Evolutionary conservation across 2,113 vertebrate species (phyloP).

Genomic region (Tachuris rubrigastra): DNA sequence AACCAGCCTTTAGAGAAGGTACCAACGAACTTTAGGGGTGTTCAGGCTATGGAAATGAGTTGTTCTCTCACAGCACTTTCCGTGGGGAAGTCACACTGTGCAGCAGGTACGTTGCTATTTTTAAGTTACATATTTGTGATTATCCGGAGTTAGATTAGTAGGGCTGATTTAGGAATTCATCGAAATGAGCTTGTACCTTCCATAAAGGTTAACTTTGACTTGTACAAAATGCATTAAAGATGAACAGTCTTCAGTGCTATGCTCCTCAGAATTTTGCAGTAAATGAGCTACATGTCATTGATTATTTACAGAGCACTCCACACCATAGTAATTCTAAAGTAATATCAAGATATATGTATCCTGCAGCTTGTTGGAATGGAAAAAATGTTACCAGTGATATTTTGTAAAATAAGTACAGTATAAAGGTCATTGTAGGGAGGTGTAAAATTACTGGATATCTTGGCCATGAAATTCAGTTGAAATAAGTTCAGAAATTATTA

Average conservation of each 20-base stretch:
- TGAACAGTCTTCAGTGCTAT: constrained; percentile 30
- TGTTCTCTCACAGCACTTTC: neutral
- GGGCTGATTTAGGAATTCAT: constrained; percentile 33
- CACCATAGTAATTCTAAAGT: constrained; percentile 50
- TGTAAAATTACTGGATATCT: constrained; percentile 66
- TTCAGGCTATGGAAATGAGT: neutral
- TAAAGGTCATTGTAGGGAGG: constrained; percentile 64
- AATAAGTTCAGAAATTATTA: constrained; percentile 69
- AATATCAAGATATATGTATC: constrained; percentile 62
- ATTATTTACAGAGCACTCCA: constrained; percentile 68
- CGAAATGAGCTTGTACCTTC: constrained; percentile 31
- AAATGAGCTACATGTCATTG: constrained; percentile 54
- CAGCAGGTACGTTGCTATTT: neutral
- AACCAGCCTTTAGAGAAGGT: neutral
- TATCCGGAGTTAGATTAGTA: constrained; percentile 3
- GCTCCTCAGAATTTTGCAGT: constrained; percentile 57
- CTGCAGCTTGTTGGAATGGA: constrained; percentile 65
- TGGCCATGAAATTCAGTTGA: constrained; percentile 65
- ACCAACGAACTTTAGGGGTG: neutral
- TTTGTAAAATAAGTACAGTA: constrained; percentile 63
- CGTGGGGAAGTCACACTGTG: neutral
- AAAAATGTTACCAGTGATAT: constrained; percentile 65
- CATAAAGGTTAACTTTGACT: constrained; percentile 64
- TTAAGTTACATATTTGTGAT: neutral
- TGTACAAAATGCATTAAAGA: constrained; percentile 63